phyloP scores from a whole-genome alignment of 1,140 invertebrate genomes.

The Amphibalanus amphitrite region DNA sequence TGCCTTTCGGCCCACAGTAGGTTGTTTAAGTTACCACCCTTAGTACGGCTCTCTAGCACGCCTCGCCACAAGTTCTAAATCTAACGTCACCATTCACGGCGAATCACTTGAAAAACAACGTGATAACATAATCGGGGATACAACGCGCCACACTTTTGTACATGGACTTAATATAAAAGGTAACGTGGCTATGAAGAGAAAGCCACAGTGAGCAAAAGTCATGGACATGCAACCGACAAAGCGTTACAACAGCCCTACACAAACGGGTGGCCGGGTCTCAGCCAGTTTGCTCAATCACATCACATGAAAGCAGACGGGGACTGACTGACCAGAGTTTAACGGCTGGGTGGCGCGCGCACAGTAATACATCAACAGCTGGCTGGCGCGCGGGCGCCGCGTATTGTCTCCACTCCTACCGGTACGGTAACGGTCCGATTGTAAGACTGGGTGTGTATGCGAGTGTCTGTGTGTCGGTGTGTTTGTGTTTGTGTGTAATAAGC shows the following conservation, averaged over 20 bases:
- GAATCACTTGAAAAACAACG: neutral
- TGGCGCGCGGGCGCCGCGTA: too few species aligned
- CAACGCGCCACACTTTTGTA: neutral
- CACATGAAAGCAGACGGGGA: neutral
- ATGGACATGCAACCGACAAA: constrained; percentile 1
- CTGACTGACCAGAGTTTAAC: neutral
- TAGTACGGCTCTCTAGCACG: neutral
- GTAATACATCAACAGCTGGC: neutral
- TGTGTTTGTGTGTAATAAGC: too few species aligned
- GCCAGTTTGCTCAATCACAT: constrained; percentile 1
- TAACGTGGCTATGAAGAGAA: neutral
- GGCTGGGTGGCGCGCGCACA: neutral
- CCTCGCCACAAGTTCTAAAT: neutral
- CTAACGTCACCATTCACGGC: neutral
- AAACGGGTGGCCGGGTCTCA: neutral
- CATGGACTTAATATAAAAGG: constrained; percentile 2
- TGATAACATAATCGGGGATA: neutral
- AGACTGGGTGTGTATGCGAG: too few species aligned
- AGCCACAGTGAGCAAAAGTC: neutral
- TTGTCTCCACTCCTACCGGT: too few species aligned
- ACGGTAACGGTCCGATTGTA: too few species aligned
- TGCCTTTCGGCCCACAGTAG: neutral
- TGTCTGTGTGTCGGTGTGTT: too few species aligned
- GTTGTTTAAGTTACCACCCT: neutral
- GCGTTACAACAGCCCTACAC: constrained; percentile 1